Evolutionary conservation across 1,140 invertebrate species (phyloP).

Genomic region (Cataglyphis hispanica): DNA sequence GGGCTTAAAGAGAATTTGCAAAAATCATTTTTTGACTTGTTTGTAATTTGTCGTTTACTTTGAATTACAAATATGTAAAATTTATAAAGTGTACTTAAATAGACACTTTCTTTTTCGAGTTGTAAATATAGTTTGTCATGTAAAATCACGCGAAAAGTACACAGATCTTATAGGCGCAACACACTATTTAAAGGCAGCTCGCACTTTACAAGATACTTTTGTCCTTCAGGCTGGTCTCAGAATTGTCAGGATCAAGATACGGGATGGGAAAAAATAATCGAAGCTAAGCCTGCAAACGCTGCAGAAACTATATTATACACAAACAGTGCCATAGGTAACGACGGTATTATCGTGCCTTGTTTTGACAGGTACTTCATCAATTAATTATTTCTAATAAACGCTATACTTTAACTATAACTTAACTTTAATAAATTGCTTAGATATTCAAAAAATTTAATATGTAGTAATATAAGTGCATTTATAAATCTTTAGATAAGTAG

Average conservation of each 20-base stretch:
- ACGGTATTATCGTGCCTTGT: conserved; percentile 79
- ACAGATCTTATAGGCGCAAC: no score
- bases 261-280: conserved; percentile 81
- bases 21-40: no score
- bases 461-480: conserved; percentile 9
- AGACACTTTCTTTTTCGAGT: neutral
- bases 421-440: conserved; percentile 16
- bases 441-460: neutral
- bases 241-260: conserved; percentile 69
- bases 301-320: conserved; percentile 72
- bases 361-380: conserved; percentile 78
- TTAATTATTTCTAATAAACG: conserved; percentile 11
- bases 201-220: neutral
- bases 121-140: neutral
- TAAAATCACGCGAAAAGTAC: neutral
- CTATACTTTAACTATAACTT: neutral
- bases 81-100: neutral
- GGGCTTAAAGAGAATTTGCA: no score
- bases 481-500: conserved; percentile 14
- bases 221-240: conserved; percentile 64
- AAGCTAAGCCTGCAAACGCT: conserved; percentile 78
- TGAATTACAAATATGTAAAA: neutral
- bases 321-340: conserved; percentile 74
- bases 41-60: neutral
- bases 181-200: conserved; percentile 8